These are phyloP conservation scores for Mergus octosetaceus DNA, from an alignment of 2,797 vertebrate genomes.

Conservation along the genomic window DNA sequence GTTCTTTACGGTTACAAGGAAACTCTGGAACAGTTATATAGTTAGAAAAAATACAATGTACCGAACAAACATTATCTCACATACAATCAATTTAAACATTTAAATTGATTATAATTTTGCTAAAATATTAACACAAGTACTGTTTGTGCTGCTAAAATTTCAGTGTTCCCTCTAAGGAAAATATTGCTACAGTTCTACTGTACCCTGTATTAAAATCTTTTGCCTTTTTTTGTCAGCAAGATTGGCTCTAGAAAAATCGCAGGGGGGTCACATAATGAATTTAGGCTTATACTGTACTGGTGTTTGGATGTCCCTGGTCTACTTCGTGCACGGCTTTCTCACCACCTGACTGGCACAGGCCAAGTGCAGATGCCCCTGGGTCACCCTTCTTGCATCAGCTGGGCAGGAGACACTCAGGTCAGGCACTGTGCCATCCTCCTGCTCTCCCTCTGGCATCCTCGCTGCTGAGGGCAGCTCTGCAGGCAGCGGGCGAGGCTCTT, in stretches of 20 bases:
- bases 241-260: neutral
- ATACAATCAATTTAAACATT: slow-evolving; percentile 73
- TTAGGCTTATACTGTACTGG: neutral
- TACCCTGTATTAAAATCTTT: slow-evolving; percentile 45
- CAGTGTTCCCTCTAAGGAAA: slow-evolving; percentile 81
- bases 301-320: neutral
- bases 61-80: slow-evolving; percentile 73
- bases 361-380: neutral
- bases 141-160: slow-evolving; percentile 69
- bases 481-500: neutral
- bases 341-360: neutral
- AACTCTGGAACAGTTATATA: slow-evolving; percentile 65
- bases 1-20: slow-evolving; percentile 55
- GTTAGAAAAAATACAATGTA: slow-evolving; percentile 72
- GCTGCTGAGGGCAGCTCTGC: neutral
- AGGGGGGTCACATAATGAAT: neutral
- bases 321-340: neutral
- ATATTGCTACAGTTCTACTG: slow-evolving; percentile 67
- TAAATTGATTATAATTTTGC: slow-evolving; percentile 70
- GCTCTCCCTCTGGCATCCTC: fast-evolving
- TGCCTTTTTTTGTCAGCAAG: neutral
- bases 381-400: neutral
- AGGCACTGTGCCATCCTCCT: neutral
- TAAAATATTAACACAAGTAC: slow-evolving; percentile 70
- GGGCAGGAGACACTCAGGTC: neutral